Base-by-base conservation (phyloP, 2,113 vertebrate genomes). In the Isichthys henryi region DNA sequence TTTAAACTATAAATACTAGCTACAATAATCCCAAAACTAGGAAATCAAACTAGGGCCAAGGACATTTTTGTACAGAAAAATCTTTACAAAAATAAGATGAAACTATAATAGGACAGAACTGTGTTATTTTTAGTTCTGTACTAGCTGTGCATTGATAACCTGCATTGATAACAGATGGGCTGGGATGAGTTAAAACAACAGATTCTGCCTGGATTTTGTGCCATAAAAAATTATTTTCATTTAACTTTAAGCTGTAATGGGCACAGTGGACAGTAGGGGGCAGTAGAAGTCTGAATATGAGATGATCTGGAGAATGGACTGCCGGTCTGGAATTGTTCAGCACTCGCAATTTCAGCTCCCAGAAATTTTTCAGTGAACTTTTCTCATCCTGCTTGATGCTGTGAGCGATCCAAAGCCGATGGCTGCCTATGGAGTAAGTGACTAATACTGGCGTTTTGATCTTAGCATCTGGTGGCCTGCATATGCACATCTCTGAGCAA, bases 201-300 rank as follows among this genome's bases (percentile, higher is more conserved):
- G 15, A 27, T 48, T 85, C 23, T 84, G 43, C 35, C 70, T 84
- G 17, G 45, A 23, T 21, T 85, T 85, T 48, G n/a, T 21, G 3
- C 8, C 46, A 84, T 45, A 46, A 35, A 35, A 31, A 74, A 5
- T 15, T 23, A 88, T 90, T 91, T 91, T 90, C 35, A 50, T 6
- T 45, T 39, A 21, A 49, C 15, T 10, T 31, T 39, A 4, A 88
- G 87, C 45, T 89, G 43, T 58, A 90, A 45, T 62, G 15, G 1
- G 45, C 27, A 10, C 11, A 35, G 9, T 17, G n/a, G 50, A 90
- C 94, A 94, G 90, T 66, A 91, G 94, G 91, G 91, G 92, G 95
- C 91, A 84, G 92, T 92, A 95, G 90, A 94, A 89, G 58, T 87
- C 90, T 83, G 31, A 15, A 17, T 82, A 52, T 82, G 70, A 52